Conservation (phyloP, 1,140 invertebrate genomes). For the Homarus americanus region DNA sequence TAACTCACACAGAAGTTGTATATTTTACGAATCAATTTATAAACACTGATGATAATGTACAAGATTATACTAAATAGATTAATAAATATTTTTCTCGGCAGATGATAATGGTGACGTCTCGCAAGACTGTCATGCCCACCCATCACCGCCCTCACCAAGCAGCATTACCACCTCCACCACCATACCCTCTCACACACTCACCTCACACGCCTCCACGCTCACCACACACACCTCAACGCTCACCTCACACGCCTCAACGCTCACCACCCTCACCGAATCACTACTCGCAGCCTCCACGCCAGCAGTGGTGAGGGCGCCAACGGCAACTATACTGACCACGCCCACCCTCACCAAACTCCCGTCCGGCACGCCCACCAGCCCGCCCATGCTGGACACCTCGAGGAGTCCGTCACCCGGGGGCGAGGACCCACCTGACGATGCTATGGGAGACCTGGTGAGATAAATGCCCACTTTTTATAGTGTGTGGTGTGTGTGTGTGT, state of each 20-base stretch:
- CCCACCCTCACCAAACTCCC: conserved; percentile 7
- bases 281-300: neutral
- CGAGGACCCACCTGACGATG: conserved; percentile 30
- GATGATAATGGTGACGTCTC: neutral
- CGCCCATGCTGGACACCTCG: conserved; percentile 5
- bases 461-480: no score
- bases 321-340: conserved; percentile 35
- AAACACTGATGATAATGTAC: no score
- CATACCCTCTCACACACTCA: neutral
- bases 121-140: neutral
- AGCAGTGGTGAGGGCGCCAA: neutral
- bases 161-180: neutral
- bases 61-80: no score
- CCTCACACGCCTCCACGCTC: neutral
- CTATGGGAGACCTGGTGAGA: neutral
- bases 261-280: neutral
- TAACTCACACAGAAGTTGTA: no score
- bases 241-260: conserved; percentile 8
- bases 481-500: no score
- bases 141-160: neutral
- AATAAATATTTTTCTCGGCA: neutral
- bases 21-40: no score
- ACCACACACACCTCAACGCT: neutral
- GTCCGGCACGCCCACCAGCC: conserved; percentile 6
- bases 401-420: conserved; percentile 20